Percentiles rank a stretch among this genome's conserved stretches.
Conservation (phyloP, 2,113 vertebrate genomes). For the Cnemophilus loriae region DNA sequence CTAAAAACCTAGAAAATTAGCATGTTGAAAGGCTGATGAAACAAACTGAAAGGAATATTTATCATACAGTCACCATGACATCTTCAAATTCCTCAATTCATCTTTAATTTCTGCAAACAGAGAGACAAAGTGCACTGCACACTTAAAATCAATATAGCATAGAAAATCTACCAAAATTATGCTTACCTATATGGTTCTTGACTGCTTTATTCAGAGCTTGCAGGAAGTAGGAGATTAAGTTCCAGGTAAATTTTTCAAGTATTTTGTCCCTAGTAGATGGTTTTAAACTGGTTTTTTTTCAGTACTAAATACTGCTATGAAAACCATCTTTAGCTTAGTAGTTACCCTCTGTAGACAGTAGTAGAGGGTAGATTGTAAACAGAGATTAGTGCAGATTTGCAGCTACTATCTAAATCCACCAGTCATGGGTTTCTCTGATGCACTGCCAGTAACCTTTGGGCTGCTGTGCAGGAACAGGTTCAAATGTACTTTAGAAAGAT, state of each 20-base stretch:
- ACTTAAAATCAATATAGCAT: neutral
- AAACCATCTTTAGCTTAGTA: neutral
- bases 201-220: neutral
- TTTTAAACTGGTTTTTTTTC: neutral
- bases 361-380: neutral
- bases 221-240: neutral
- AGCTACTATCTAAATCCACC: conserved; percentile 4
- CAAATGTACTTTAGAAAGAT: neutral
- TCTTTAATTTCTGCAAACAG: neutral
- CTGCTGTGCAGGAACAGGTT: neutral
- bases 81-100: neutral
- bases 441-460: neutral
- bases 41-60: neutral
- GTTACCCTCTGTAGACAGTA: neutral
- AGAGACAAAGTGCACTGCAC: neutral
- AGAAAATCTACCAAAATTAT: neutral
- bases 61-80: neutral
- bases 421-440: conserved; percentile 5
- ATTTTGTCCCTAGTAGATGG: neutral
- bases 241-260: neutral
- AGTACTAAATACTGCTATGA: neutral
- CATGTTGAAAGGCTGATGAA: neutral
- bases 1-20: neutral
- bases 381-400: conserved; percentile 42
- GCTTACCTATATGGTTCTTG: neutral